Evolutionary conservation across 2,113 vertebrate genomes (phyloP).

Genomic region (Psettodes erumei): DNA sequence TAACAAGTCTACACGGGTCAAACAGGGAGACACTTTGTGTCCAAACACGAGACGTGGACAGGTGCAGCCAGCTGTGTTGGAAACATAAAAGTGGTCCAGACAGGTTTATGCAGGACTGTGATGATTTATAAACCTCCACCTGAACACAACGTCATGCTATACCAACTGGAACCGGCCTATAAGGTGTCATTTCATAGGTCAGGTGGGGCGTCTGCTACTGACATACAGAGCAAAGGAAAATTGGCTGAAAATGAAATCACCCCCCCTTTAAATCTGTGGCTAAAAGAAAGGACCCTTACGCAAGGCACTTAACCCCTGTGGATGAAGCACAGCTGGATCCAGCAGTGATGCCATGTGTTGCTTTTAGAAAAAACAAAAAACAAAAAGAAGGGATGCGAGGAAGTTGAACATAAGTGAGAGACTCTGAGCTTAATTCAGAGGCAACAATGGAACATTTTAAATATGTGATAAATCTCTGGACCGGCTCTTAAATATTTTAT

Average conservation of each 20-base stretch:
- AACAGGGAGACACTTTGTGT: neutral
- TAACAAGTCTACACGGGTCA: conserved; percentile 1
- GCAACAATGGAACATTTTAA: conserved; percentile 53
- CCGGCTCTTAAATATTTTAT: conserved; percentile 66
- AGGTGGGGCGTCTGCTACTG: neutral
- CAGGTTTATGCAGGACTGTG: conserved; percentile 24
- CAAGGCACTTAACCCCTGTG: neutral
- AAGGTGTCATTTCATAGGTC: neutral
- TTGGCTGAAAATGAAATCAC: neutral
- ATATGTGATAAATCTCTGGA: conserved; percentile 61
- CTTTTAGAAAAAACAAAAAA: conserved; percentile 1
- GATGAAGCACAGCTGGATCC: neutral
- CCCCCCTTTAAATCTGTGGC: neutral
- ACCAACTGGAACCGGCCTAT: conserved; percentile 12
- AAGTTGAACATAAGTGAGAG: conserved; percentile 3
- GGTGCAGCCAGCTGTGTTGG: conserved; percentile 29
- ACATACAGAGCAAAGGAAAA: neutral
- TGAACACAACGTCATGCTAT: conserved; percentile 5
- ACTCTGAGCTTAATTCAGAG: conserved; percentile 27
- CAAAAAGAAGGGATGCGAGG: neutral
- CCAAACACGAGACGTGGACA: conserved; percentile 13
- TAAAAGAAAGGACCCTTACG: neutral
- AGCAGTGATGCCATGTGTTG: neutral
- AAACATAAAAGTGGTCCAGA: conserved; percentile 20
- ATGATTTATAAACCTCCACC: conserved; percentile 25